Conservation (phyloP, 2,888 invertebrate genomes). For the Eledona agricola region DNA sequence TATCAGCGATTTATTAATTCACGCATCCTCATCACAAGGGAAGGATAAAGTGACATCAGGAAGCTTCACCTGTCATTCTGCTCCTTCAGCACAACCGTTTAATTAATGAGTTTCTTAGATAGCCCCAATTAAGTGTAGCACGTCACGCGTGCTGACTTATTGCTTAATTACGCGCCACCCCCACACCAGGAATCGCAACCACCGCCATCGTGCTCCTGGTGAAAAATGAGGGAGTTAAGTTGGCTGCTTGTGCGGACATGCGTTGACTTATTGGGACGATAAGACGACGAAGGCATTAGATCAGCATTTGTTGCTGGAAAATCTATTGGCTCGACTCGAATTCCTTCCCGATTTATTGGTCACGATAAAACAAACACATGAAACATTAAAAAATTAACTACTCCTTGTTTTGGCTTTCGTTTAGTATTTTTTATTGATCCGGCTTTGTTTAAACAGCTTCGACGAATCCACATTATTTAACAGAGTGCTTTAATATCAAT, state of each 20-base stretch:
- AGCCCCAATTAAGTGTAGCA: constrained; percentile 55
- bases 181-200: constrained; percentile 32
- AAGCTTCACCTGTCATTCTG: constrained; percentile 22
- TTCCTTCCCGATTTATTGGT: background rate
- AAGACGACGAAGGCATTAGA: constrained; percentile 3
- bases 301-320: constrained; percentile 1
- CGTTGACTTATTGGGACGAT: constrained; percentile 16
- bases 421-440: too few species aligned
- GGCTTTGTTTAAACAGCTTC: too few species aligned
- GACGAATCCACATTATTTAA: too few species aligned
- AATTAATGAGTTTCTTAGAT: constrained; percentile 57
- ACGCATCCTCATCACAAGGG: constrained; percentile 9
- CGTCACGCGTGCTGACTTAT: constrained; percentile 56
- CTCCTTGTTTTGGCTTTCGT: too few species aligned
- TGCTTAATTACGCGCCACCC: constrained; percentile 51
- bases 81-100: constrained; percentile 35
- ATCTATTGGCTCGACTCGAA: too few species aligned
- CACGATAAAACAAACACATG: background rate
- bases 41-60: constrained; percentile 28
- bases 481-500: too few species aligned
- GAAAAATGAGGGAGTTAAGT: constrained; percentile 32
- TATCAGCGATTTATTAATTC: constrained; percentile 21
- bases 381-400: too few species aligned
- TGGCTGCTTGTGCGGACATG: constrained; percentile 30
- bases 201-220: constrained; percentile 15